phyloP scores from a whole-genome alignment of 2,888 invertebrate species.

The Brassicogethes aeneus region DNA sequence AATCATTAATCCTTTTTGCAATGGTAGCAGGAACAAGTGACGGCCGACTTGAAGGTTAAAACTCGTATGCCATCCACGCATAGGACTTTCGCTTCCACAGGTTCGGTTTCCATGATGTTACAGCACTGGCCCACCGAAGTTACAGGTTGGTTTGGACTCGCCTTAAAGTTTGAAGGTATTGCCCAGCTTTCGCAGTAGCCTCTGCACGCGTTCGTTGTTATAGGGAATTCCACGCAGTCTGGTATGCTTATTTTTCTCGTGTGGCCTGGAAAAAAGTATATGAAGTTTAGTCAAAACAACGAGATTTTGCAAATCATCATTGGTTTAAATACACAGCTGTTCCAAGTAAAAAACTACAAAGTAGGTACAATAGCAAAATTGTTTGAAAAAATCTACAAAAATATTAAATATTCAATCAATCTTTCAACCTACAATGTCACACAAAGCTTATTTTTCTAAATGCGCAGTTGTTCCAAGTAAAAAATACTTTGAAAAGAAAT shows the following conservation, averaged over 20 bases:
- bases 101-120: constrained; percentile 81
- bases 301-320: constrained; percentile 2
- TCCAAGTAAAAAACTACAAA: constrained; percentile 9
- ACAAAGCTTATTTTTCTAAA: too few species aligned
- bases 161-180: constrained; percentile 58
- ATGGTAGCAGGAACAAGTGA: constrained; percentile 75
- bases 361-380: background rate
- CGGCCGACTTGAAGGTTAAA: constrained; percentile 74
- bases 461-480: too few species aligned
- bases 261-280: constrained; percentile 49
- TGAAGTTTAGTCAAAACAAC: constrained; percentile 4
- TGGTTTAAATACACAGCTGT: constrained; percentile 10
- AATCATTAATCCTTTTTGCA: constrained; percentile 63
- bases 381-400: background rate
- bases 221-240: constrained; percentile 74
- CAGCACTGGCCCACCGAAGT: constrained; percentile 78
- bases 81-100: constrained; percentile 67
- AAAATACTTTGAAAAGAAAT: too few species aligned
- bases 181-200: constrained; percentile 85
- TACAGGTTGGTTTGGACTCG: constrained; percentile 41
- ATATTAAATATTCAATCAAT: background rate
- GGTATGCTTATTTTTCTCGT: constrained; percentile 74
- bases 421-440: too few species aligned
- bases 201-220: constrained; percentile 80
- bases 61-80: constrained; percentile 72